Base-by-base conservation (phyloP, 2,888 invertebrate genomes). In the Rhagophthalmus giganteus region DNA sequence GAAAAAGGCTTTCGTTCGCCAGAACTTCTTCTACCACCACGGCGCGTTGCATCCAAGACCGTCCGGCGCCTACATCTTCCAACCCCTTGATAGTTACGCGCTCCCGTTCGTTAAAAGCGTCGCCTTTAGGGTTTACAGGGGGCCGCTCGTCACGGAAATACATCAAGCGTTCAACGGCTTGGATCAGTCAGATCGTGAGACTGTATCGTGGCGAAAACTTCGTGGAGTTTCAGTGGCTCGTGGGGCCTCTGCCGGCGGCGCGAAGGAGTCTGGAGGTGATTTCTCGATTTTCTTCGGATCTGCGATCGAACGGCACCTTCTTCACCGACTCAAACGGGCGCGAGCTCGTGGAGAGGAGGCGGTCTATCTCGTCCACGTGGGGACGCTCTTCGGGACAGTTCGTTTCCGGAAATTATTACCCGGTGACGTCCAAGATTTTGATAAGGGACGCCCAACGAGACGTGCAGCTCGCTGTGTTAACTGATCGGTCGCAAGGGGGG, bases 241-340 rank as follows among this genome's bases (percentile, higher is more conserved):
- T 91, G 3, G 91, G 91, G 0, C 89, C 91, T 0, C 87, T 92
- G 54, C 83, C 87, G 0, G 73, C 85, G 0, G 66, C 75, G 74
- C 85, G 77, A 72, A 64, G 81, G 1, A 94, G 95, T 0, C 94
- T 90, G 70, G 97, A 98, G 73, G 78, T 94, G 0, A 79, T 97
- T 0, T 82, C 87, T 0, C 81, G 83, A 42, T 95, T 88, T 63
- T 76, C 76, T 4, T 84, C 87, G 0, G 72, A 80, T 14, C 69
- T 93, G 0, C 63, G 79, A 0, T 85, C 85, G 0, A 76, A 82
- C 0, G 81, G 81, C 0, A 76, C 76, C 0, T 97, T 97, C 71
- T 94, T 85, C 68, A 98, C 97, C 0, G 98, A 99, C 70, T 87
- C 94, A 0, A 99, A 97, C 71, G 97, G 96, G 0, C 78, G 97